Conservation (phyloP, 1,140 invertebrate genomes). For the Caenorhabditis remanei region DNA sequence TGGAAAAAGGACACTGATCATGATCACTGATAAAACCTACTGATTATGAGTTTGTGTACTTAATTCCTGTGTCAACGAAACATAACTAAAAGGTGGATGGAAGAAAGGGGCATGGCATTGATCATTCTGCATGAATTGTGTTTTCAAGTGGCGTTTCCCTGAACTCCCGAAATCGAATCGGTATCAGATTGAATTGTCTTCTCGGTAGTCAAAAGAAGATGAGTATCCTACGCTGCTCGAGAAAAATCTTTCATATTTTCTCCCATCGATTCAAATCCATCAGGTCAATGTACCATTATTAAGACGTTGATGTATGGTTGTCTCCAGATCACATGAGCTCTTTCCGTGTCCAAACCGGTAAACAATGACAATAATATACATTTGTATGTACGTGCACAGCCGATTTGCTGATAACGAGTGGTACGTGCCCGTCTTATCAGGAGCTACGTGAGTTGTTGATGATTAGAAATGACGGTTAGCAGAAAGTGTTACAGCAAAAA, state of each 20-base stretch:
- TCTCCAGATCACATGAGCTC: constrained; percentile 14
- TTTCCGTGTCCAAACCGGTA: not conserved
- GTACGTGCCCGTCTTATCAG: constrained; percentile 12
- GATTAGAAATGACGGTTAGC: not conserved
- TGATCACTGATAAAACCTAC: constrained; percentile 31
- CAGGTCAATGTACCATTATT: not conserved
- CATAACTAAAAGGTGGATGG: not conserved
- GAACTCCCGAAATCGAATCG: too few species aligned
- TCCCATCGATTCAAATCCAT: not conserved
- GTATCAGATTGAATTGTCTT: too few species aligned
- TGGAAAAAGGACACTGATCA: not conserved
- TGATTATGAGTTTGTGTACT: not conserved
- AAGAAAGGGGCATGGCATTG: not conserved
- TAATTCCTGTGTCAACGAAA: not conserved
- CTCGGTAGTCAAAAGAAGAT: too few species aligned
- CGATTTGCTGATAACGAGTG: not conserved
- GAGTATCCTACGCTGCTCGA: too few species aligned
- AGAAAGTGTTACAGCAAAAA: not conserved
- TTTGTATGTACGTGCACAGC: not conserved
- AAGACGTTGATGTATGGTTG: constrained; percentile 33
- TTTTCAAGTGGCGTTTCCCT: too few species aligned
- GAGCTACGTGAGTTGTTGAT: constrained; percentile 29
- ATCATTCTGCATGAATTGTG: not conserved
- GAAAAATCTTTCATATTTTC: too few species aligned
- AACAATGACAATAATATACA: not conserved